Evolutionary conservation across 2,888 invertebrate species (phyloP).

Genomic region (Dynastes maya): DNA sequence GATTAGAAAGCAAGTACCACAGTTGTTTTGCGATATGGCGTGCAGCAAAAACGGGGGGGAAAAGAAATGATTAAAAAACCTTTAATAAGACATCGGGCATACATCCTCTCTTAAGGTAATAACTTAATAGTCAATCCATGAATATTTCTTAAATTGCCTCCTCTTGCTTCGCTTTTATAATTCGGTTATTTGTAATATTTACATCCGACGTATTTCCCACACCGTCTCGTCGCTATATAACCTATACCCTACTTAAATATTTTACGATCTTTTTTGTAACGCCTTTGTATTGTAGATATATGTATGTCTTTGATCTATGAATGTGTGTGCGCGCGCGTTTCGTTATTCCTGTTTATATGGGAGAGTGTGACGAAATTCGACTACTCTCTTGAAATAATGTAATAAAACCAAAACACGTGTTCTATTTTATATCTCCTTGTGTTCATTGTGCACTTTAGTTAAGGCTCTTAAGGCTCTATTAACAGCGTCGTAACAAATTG

Average conservation of each 20-base stretch:
- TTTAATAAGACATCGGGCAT: background rate
- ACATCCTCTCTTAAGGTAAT: background rate
- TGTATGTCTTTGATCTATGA: background rate
- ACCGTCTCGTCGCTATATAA: slow-evolving; percentile 37
- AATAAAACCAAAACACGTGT: slow-evolving; percentile 59
- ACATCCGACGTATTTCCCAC: slow-evolving; percentile 38
- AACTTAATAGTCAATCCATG: background rate
- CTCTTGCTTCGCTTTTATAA: slow-evolving; percentile 15
- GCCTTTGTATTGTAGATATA: slow-evolving; percentile 22
- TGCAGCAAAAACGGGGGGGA: background rate
- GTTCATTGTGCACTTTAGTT: slow-evolving; percentile 49
- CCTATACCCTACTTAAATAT: slow-evolving; percentile 46
- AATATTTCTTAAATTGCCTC: slow-evolving; percentile 1
- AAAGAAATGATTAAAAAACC: no score
- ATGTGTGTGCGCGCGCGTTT: slow-evolving; percentile 8
- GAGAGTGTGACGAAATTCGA: slow-evolving; percentile 37
- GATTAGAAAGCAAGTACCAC: background rate
- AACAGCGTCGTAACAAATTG: slow-evolving; percentile 58
- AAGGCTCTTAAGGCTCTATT: slow-evolving; percentile 51
- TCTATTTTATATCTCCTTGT: slow-evolving; percentile 50
- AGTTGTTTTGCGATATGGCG: background rate
- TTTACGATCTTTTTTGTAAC: slow-evolving; percentile 45
- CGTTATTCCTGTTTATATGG: slow-evolving; percentile 19
- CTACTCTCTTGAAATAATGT: slow-evolving; percentile 56
- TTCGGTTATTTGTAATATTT: slow-evolving; percentile 37